Evolutionary conservation across 2,797 vertebrate genomes (phyloP).

Genomic region (Pantherophis alleghaniensis): DNA sequence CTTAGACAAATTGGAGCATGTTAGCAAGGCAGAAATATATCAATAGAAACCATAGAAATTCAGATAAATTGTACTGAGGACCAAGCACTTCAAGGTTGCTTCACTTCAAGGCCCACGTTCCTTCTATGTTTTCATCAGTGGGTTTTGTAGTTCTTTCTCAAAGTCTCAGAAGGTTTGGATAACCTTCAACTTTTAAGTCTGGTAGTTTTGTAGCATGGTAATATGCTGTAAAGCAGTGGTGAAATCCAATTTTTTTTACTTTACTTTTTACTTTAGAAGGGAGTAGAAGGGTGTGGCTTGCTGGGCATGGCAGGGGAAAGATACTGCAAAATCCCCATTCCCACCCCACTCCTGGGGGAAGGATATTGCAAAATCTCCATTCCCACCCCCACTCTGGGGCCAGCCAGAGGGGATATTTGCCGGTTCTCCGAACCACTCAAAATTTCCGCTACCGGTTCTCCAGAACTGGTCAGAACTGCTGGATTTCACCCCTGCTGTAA

Average conservation of each 20-base stretch:
- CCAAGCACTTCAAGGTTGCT: not conserved
- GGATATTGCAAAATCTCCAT: too few relatives aligned
- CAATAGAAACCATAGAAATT: not conserved
- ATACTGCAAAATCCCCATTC: too few relatives aligned
- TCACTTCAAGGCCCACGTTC: not conserved
- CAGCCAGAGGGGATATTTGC: too few relatives aligned
- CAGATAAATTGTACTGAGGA: not conserved
- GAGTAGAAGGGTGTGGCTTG: too few relatives aligned
- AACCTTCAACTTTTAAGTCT: not conserved
- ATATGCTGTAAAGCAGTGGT: not conserved
- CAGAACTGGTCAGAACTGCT: too few relatives aligned
- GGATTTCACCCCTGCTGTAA: not conserved
- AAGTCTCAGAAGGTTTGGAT: not conserved
- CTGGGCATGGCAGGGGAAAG: too few relatives aligned
- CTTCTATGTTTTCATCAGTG: not conserved
- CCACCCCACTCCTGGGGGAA: too few relatives aligned
- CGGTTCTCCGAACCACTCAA: too few relatives aligned
- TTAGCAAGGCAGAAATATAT: not conserved
- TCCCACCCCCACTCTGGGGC: too few relatives aligned
- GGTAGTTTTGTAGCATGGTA: not conserved
- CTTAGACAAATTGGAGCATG: not conserved
- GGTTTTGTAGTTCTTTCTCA: not conserved
- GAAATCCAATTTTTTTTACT: too few relatives aligned
- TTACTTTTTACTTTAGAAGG: too few relatives aligned
- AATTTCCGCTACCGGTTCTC: too few relatives aligned